A percentile compares a stretch with the other conserved stretches of the same genome.
phyloP scores from a whole-genome alignment of 2,113 vertebrate genomes.

The Poeciliopsis retropinna region DNA sequence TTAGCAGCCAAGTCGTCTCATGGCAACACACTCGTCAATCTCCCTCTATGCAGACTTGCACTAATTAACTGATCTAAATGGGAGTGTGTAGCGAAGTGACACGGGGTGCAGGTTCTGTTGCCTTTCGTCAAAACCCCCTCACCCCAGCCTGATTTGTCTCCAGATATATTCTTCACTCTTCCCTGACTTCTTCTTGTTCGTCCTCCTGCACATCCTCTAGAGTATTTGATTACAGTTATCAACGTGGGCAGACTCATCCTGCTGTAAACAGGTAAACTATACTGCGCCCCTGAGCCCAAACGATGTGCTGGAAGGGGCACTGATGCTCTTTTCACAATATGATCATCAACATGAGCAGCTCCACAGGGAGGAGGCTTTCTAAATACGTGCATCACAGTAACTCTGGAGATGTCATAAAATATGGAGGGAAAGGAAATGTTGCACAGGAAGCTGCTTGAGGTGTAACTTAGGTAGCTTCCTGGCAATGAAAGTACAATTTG shows the following conservation, averaged over 20 bases:
- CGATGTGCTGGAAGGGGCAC: conserved; percentile 43
- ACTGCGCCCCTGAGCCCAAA: conserved; percentile 33
- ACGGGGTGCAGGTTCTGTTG: conserved; percentile 18
- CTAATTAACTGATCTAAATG: conserved; percentile 75
- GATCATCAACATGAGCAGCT: conserved; percentile 56
- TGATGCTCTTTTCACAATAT: conserved; percentile 48
- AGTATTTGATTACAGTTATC: conserved; percentile 40
- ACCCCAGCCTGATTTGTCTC: neutral
- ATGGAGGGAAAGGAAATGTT: conserved; percentile 10
- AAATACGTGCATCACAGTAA: conserved; percentile 52
- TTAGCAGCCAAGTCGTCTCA: conserved; percentile 73
- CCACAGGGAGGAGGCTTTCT: conserved; percentile 47
- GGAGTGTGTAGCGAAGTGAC: conserved; percentile 49
- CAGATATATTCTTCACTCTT: neutral
- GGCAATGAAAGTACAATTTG: conserved; percentile 35
- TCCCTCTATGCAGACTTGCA: conserved; percentile 48
- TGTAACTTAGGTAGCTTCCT: neutral
- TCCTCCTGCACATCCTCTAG: conserved; percentile 21
- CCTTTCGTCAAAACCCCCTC: conserved; percentile 14
- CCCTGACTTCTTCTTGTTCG: neutral
- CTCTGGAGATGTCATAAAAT: conserved; percentile 21
- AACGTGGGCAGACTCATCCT: conserved; percentile 19
- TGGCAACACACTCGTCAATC: conserved; percentile 74
- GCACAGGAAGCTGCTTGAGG: conserved; percentile 4
- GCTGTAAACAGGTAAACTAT: conserved; percentile 58